A percentile compares a stretch with the other conserved stretches of the same genome.
Conservation (phyloP, 2,797 vertebrate genomes). For the Remorina albescens region DNA sequence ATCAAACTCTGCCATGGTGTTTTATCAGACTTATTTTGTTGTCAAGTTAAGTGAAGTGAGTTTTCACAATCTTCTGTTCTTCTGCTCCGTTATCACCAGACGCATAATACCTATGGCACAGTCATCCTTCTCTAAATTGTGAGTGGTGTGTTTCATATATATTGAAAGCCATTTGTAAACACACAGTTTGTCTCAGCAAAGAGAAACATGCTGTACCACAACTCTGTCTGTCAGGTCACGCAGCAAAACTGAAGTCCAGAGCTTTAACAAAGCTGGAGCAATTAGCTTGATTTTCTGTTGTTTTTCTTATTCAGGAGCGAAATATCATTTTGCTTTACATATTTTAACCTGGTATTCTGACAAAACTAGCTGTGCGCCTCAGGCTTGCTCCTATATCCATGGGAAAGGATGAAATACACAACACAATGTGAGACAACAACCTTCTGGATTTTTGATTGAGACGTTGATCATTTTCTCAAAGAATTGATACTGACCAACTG, state of each 20-base stretch:
- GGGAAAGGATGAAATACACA: neutral
- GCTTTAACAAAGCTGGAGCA: neutral
- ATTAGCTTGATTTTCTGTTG: neutral
- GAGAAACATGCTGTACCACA: neutral
- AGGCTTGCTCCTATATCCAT: neutral
- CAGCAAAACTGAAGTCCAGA: slow-evolving; percentile 2
- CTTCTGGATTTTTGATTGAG: neutral
- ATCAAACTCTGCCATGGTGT: neutral
- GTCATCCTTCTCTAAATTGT: neutral
- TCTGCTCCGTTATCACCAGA: neutral
- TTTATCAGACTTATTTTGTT: neutral
- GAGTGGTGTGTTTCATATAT: neutral
- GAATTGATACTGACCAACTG: neutral
- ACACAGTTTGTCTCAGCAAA: neutral
- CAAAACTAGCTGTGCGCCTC: too few species aligned
- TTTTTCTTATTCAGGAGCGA: neutral
- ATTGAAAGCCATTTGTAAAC: neutral
- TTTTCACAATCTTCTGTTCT: neutral
- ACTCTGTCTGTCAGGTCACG: neutral
- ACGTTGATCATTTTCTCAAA: neutral
- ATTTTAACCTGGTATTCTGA: neutral
- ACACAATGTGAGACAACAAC: neutral
- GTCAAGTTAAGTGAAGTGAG: too few species aligned
- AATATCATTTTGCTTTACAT: neutral
- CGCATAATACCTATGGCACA: too few species aligned